Base-by-base conservation (phyloP, 2,888 invertebrate genomes). In the Aromia moschata region DNA sequence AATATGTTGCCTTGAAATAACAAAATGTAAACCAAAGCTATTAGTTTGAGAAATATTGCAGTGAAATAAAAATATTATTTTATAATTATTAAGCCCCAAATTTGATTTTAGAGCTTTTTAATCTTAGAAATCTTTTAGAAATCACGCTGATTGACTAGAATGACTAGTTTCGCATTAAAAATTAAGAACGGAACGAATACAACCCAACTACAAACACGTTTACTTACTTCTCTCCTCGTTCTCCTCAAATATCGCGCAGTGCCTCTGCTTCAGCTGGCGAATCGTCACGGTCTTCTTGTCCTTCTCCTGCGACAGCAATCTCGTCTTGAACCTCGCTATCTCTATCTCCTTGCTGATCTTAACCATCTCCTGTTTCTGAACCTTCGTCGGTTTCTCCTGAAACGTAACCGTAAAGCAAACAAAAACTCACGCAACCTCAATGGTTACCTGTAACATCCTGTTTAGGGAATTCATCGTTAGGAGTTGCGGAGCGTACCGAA, bases 311-410 rank as follows among this genome's bases (percentile, higher is more conserved):
- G 86, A 84, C 25, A 92, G 81, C 65, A 92, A 81, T 62, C 87
- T 85, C 1, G 88, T 85, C 71, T 88, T 86, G 76, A 91, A 90
- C 71, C 86, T 85, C 9, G 88, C 84, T 67, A 87, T 81, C 81
- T 93, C 92, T 60, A 91, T 81, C 73, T 88, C 86, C 73, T 89
- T 89, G n/a, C 85, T 86, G 30, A 89, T 80, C 68, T 83, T 83
- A 33, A 85, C 74, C 71, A 89, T 86, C 74, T 89, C 87, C 47
- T 86, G 83, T 72, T 85, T 83, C 79, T 89, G 88, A 62, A 85
- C 84, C 52, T 85, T 86, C 7, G 87, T 88, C 0, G 87, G 85
- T 79, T 86, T 87, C 63, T 83, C 79, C 86, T 85, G 77, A 2
- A 75, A 79, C 68, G n/a, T 41, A 61, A 62, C 9, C 33, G 10